phyloP scores from a whole-genome alignment of 2,113 vertebrate genomes.

The Peromyscus californicus region DNA sequence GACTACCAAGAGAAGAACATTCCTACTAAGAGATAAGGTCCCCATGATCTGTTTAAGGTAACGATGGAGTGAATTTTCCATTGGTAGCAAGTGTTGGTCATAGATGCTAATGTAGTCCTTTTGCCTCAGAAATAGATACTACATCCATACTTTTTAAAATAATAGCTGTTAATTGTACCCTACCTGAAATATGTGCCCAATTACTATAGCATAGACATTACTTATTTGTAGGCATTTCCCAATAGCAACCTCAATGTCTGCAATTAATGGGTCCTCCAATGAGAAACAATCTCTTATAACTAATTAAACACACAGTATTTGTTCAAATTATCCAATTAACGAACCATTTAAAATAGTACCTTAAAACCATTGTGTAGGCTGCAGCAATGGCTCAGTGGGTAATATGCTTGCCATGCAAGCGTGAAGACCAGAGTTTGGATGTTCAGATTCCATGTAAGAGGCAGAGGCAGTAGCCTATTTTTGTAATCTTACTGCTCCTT shows the following conservation, averaged over 20 bases:
- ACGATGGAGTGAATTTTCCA: neutral
- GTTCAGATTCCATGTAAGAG: neutral
- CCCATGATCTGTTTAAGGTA: neutral
- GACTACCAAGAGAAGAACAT: neutral
- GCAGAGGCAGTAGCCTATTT: neutral
- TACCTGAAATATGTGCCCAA: neutral
- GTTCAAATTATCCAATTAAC: neutral
- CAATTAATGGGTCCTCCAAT: neutral
- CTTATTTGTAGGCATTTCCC: neutral
- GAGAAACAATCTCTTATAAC: neutral
- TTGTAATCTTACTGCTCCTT: neutral
- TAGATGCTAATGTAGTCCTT: neutral
- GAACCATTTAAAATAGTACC: neutral
- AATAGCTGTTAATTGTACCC: neutral
- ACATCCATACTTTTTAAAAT: neutral
- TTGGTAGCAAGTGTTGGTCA: neutral
- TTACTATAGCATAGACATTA: neutral
- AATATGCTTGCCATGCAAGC: neutral
- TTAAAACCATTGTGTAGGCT: neutral
- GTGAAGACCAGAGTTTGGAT: neutral
- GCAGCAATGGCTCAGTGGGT: neutral
- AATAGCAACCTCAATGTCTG: neutral
- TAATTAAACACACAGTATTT: conserved; percentile 6
- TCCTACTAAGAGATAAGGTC: neutral
- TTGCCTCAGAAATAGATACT: neutral